Percentiles rank a stretch among this genome's conserved stretches.
These are phyloP conservation scores for Glossosoma conforme DNA, from an alignment of 1,140 invertebrate genomes.

Conservation along the genomic window DNA sequence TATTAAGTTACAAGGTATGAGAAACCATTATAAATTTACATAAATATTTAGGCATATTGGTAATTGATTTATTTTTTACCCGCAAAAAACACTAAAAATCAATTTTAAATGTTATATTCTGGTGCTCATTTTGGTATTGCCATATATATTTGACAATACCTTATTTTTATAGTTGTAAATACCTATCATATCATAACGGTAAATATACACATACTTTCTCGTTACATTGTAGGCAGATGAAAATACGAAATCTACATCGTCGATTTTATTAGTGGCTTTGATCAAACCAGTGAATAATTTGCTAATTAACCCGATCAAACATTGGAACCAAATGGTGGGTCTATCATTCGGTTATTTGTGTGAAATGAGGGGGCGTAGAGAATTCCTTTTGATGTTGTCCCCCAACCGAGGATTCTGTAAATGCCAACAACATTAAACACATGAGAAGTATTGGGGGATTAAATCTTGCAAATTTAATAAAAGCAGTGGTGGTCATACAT, in stretches of 20 bases:
- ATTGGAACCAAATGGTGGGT: not conserved
- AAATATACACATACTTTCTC: not conserved
- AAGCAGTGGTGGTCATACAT: no score
- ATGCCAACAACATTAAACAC: no score
- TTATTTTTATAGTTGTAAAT: not conserved
- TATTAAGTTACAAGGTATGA: not conserved
- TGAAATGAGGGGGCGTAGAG: not conserved
- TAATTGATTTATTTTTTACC: no score
- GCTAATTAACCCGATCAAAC: slow-evolving; percentile 5
- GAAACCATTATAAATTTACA: no score
- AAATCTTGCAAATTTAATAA: no score
- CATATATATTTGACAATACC: no score
- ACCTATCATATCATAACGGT: not conserved
- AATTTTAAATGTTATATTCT: no score
- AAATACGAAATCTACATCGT: no score
- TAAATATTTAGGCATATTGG: no score
- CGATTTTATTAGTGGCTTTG: not conserved
- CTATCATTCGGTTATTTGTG: slow-evolving; percentile 1
- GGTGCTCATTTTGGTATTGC: no score
- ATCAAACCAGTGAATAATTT: slow-evolving; percentile 3
- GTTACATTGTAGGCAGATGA: not conserved
- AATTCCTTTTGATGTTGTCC: slow-evolving; percentile 1
- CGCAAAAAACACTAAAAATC: no score
- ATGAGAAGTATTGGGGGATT: no score
- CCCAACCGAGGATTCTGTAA: not conserved